These are phyloP conservation scores for Drosophila auraria DNA, from an alignment of 1,140 invertebrate species.

Conservation along the genomic window DNA sequence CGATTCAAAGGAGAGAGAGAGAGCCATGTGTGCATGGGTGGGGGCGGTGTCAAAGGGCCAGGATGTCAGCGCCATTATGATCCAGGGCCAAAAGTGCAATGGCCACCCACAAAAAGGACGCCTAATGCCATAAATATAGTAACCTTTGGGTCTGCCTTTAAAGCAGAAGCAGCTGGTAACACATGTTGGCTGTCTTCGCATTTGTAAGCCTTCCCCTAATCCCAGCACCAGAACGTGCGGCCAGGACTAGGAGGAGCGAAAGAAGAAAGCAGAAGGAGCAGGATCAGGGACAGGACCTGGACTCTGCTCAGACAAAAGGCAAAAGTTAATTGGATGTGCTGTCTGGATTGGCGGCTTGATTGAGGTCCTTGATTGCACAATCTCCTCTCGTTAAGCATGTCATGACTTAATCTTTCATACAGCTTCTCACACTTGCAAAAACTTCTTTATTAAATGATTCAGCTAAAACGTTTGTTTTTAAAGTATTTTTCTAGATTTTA, in stretches of 20 bases:
- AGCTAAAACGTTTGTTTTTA: background rate
- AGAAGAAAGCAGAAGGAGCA: background rate
- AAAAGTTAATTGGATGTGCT: constrained; percentile 32
- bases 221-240: constrained; percentile 37
- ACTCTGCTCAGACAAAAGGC: constrained; percentile 19
- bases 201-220: constrained; percentile 66
- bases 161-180: constrained; percentile 44
- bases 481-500: too few relatives aligned
- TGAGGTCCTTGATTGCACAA: constrained; percentile 23
- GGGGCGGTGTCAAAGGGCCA: constrained; percentile 13
- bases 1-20: constrained; percentile 46
- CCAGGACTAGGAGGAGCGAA: constrained; percentile 9
- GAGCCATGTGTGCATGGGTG: constrained; percentile 4
- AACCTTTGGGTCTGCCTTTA: constrained; percentile 44
- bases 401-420: constrained; percentile 12
- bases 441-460: background rate
- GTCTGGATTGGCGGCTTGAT: constrained; percentile 23
- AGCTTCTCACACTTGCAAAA: background rate
- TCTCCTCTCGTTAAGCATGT: constrained; percentile 20
- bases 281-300: constrained; percentile 23
- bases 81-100: constrained; percentile 51
- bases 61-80: constrained; percentile 66
- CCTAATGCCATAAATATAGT: constrained; percentile 66
- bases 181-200: constrained; percentile 61
- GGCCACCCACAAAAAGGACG: constrained; percentile 14